Percentiles rank a stretch among this genome's conserved stretches.
phyloP scores from a whole-genome alignment of 2,113 vertebrate species.

The Oreotrochilus melanogaster region DNA sequence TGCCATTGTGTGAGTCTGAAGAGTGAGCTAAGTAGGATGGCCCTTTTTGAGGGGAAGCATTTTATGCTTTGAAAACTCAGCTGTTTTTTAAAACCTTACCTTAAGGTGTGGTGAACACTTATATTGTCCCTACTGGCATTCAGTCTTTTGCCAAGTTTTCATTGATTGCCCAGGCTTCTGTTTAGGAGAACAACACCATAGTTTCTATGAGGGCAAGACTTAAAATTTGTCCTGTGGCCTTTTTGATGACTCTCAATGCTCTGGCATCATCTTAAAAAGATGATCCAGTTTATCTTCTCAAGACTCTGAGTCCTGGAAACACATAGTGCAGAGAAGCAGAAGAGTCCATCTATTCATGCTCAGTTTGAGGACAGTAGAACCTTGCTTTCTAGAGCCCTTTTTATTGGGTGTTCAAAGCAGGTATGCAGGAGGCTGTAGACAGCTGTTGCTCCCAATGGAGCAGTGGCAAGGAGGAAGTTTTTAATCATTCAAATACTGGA shows the following conservation, averaged over 20 bases:
- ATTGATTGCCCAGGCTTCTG: not conserved
- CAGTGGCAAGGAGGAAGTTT: not conserved
- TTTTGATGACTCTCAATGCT: not conserved
- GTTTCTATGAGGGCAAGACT: not conserved
- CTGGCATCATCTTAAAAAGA: not conserved
- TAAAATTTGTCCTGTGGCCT: not conserved
- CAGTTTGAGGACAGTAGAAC: not conserved
- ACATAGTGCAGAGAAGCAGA: not conserved
- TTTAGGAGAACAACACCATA: not conserved
- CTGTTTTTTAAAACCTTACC: not conserved
- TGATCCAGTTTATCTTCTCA: not conserved
- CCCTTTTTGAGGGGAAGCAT: not conserved
- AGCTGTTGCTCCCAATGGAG: not conserved
- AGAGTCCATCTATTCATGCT: not conserved
- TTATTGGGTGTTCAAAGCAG: not conserved
- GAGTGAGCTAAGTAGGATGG: not conserved
- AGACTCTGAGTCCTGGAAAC: not conserved
- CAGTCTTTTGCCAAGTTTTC: not conserved
- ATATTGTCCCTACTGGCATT: rapidly evolving
- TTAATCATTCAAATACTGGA: not conserved
- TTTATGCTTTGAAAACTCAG: not conserved
- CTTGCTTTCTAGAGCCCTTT: not conserved
- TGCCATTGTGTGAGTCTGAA: not conserved
- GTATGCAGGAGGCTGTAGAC: not conserved
- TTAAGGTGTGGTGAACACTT: not conserved